Percentiles rank a stretch among this genome's conserved stretches.
Evolutionary conservation across 1,140 invertebrate genomes (phyloP).

Genomic region (Venustaconcha ellipsiformis): DNA sequence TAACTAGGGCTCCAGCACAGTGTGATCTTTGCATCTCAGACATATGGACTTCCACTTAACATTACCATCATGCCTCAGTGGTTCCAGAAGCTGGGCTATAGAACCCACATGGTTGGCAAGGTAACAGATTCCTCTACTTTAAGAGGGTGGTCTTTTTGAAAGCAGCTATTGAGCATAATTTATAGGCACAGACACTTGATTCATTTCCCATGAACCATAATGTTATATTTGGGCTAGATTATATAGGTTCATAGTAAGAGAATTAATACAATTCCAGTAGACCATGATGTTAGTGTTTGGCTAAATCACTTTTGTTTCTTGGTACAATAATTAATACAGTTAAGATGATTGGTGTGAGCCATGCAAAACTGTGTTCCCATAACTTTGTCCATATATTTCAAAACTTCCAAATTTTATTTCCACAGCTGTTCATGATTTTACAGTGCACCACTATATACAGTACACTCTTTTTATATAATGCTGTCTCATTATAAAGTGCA

Average conservation of each 20-base stretch:
- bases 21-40: slow-evolving; percentile 53
- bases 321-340: background rate
- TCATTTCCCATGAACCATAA: slow-evolving; percentile 11
- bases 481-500: too few species aligned
- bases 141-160: background rate
- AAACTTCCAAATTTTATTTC: too few species aligned
- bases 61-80: slow-evolving; percentile 70
- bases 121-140: slow-evolving; percentile 21
- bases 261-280: too few species aligned
- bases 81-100: slow-evolving; percentile 69
- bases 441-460: too few species aligned
- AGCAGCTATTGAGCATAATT: too few species aligned
- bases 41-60: slow-evolving; percentile 62
- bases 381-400: too few species aligned
- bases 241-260: slow-evolving; percentile 31
- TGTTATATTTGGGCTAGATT: slow-evolving; percentile 25
- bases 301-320: too few species aligned
- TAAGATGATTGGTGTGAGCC: slow-evolving; percentile 63
- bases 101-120: slow-evolving; percentile 72
- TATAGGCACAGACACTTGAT: background rate
- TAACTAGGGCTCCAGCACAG: slow-evolving; percentile 55
- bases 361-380: slow-evolving; percentile 34
- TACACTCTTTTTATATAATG: too few species aligned
- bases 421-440: too few species aligned
- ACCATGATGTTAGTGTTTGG: too few species aligned